These are phyloP conservation scores for Antheraea pernyi DNA, from an alignment of 1,140 invertebrate species.

Conservation along the genomic window DNA sequence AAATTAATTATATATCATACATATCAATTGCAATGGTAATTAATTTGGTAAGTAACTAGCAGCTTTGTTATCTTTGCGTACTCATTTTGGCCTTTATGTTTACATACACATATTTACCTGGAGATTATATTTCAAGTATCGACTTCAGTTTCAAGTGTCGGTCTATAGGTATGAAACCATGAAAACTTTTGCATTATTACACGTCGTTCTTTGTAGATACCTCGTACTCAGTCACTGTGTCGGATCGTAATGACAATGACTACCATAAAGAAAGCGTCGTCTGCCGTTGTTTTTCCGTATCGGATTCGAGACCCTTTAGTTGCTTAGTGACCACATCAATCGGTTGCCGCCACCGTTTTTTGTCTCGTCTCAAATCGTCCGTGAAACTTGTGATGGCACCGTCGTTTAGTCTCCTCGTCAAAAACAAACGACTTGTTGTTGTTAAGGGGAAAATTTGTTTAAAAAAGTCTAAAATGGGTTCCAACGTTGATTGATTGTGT, in stretches of 20 bases:
- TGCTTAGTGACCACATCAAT: conserved; percentile 26
- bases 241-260: background rate
- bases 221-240: background rate
- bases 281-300: conserved; percentile 2
- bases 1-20: no score
- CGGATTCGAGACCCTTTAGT: conserved; percentile 6
- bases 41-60: no score
- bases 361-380: conserved; percentile 40
- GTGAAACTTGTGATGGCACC: conserved; percentile 37
- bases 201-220: background rate
- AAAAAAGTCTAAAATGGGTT: conserved; percentile 12
- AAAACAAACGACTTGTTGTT: conserved; percentile 23
- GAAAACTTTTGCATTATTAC: background rate
- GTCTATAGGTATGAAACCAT: background rate
- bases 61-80: no score
- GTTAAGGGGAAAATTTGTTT: conserved; percentile 7
- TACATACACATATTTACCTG: no score
- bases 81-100: no score
- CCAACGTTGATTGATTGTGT: conserved; percentile 14
- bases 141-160: no score
- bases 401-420: conserved; percentile 24
- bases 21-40: no score
- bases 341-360: conserved; percentile 31
- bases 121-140: no score
- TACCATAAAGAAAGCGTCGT: background rate